A percentile compares a stretch with the other conserved stretches of the same genome.
Conservation (phyloP, 2,113 vertebrate species). For the Galeopterus variegatus region DNA sequence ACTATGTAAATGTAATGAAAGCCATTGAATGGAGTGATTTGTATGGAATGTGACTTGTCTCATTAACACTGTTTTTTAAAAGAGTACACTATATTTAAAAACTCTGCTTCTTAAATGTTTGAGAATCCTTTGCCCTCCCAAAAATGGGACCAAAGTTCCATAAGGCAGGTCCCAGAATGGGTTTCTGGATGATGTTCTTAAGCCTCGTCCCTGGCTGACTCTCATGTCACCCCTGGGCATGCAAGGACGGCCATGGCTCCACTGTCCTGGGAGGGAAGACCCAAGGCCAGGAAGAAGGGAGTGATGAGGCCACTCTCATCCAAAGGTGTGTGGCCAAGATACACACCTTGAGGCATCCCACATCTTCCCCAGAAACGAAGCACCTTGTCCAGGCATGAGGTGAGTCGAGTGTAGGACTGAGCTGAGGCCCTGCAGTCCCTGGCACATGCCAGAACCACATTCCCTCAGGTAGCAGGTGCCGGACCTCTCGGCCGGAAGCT, state of each 20-base stretch:
- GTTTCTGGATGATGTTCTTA: background rate
- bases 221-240: no score
- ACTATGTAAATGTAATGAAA: slow-evolving; percentile 54
- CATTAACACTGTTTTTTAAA: background rate
- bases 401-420: background rate
- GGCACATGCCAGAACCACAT: background rate
- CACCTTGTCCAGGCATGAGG: background rate
- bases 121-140: background rate
- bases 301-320: background rate
- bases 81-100: background rate
- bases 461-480: background rate
- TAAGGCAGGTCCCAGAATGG: background rate
- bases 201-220: background rate
- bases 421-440: background rate
- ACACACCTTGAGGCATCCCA: rapidly evolving
- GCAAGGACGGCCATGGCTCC: background rate
- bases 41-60: slow-evolving; percentile 20
- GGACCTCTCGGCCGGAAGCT: background rate
- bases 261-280: background rate
- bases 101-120: slow-evolving; percentile 22
- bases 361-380: background rate
- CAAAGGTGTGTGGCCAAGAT: no score
- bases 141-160: background rate
- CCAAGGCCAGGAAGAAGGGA: background rate
- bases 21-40: background rate